Conservation (phyloP, 2,113 vertebrate species). For the Neogale vison region DNA sequence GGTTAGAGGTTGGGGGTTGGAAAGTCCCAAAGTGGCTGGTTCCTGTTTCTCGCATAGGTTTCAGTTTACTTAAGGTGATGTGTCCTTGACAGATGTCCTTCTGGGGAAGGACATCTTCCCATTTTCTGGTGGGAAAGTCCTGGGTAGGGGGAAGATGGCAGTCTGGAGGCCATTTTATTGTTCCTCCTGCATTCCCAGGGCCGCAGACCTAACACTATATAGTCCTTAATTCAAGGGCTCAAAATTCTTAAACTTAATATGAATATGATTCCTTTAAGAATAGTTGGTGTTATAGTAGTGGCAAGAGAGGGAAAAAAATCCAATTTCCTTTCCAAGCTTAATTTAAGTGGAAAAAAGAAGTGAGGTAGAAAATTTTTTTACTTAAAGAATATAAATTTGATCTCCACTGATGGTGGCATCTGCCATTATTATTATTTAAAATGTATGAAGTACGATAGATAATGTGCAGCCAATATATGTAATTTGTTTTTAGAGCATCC, state of each 20-base stretch:
- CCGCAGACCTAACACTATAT: neutral
- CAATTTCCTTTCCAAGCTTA: neutral
- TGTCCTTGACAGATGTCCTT: too few relatives aligned
- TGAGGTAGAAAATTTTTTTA: neutral
- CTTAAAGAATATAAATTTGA: neutral
- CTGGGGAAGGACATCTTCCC: too few relatives aligned
- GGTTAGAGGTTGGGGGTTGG: too few relatives aligned
- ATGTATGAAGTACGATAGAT: neutral
- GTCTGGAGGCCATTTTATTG: too few relatives aligned
- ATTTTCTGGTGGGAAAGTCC: too few relatives aligned
- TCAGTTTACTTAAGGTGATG: too few relatives aligned
- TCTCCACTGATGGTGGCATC: neutral
- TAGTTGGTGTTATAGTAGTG: neutral
- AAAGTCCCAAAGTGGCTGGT: too few relatives aligned
- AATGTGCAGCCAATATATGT: neutral
- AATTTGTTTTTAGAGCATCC: neutral
- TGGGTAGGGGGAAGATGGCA: too few relatives aligned
- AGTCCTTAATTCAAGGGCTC: neutral
- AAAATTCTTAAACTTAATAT: neutral
- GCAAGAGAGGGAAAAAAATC: neutral
- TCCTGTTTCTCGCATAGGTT: too few relatives aligned
- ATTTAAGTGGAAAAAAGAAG: neutral
- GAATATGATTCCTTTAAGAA: neutral
- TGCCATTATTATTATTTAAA: neutral
- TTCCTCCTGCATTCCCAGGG: too few relatives aligned